Base-by-base conservation (phyloP, 2,797 vertebrate genomes). In the Spheniscus humboldti region DNA sequence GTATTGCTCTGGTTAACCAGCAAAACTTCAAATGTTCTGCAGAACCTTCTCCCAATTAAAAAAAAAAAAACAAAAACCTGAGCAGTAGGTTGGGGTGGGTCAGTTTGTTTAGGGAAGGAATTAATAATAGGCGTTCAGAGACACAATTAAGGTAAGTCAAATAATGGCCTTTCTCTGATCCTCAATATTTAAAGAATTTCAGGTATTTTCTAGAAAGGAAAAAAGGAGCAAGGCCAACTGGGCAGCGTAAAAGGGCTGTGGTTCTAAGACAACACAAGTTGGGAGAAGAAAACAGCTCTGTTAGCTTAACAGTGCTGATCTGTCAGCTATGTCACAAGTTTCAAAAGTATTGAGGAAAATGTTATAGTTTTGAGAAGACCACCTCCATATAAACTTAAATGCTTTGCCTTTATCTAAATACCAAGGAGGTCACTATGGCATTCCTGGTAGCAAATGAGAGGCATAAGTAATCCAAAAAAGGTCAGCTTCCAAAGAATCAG, bases 381-480 rank as follows among this genome's bases (percentile, higher is more conserved):
- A 91, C 41, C 23, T 89, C 72, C 45, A 43, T 57, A 93, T 50
- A 92, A 94, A 84, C 39, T 39, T 59, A 92, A 81, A 92, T 92
- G 41, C 31, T 60, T 88, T 93, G 13, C 60, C 72, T 95, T 97
- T 95, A 72, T 67, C 67, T 86, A 96, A 97, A 92, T 86, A 97
- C 41, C 45, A 95, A 90, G 59, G 78, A 72, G 62, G 43, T 87
- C 74, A 95, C 78, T 80, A 59, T 87, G 56, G 80, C 92, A 87
- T 84, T 90, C 25, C 55, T 88, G 64, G 7, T 66, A 94, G 76
- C 11, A 37, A 93, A 92, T 69, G 50, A 86, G 57, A 94, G 47
- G 77, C 9, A 7, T 52, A 97, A 87, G 43, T 86, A 63, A 83
- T 86, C 37, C 30, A 85, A 64, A 92, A 94, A 79, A 94, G 27